phyloP scores from a whole-genome alignment of 2,113 vertebrate genomes.

The Ageneiosus marmoratus region DNA sequence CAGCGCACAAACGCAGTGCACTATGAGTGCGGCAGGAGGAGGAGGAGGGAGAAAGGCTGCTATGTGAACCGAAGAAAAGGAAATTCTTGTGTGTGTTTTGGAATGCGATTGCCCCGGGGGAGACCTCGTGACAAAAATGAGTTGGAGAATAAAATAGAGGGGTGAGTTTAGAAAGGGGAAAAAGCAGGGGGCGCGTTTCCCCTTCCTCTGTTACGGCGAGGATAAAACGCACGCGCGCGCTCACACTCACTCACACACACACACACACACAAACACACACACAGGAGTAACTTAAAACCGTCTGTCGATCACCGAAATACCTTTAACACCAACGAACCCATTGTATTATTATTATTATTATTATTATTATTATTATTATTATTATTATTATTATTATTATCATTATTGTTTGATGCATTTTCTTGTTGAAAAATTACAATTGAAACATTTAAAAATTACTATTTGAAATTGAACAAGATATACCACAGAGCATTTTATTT shows the following conservation, averaged over 20 bases:
- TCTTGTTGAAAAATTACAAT: background rate
- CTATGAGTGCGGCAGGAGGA: constrained; percentile 47
- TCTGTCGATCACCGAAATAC: background rate
- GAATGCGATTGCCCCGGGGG: constrained; percentile 81
- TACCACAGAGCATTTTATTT: background rate
- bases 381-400: background rate
- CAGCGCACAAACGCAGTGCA: constrained; percentile 33
- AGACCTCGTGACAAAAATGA: constrained; percentile 73
- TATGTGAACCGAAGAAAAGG: constrained; percentile 75
- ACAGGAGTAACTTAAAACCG: background rate
- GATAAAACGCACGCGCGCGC: background rate
- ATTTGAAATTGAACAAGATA: background rate
- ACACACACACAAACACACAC: constrained; percentile 17
- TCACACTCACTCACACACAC: background rate
- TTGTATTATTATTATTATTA: background rate
- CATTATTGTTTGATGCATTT: background rate
- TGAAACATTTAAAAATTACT: background rate
- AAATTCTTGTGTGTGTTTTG: constrained; percentile 80
- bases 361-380: background rate
- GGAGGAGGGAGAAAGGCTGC: constrained; percentile 47
- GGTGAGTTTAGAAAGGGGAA: constrained; percentile 64
- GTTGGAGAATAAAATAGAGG: constrained; percentile 66
- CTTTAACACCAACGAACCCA: background rate
- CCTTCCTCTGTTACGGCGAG: constrained; percentile 54
- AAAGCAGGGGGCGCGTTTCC: constrained; percentile 69